These are phyloP conservation scores for Heliconius nattereri DNA, from an alignment of 1,140 invertebrate species.

Conservation along the genomic window DNA sequence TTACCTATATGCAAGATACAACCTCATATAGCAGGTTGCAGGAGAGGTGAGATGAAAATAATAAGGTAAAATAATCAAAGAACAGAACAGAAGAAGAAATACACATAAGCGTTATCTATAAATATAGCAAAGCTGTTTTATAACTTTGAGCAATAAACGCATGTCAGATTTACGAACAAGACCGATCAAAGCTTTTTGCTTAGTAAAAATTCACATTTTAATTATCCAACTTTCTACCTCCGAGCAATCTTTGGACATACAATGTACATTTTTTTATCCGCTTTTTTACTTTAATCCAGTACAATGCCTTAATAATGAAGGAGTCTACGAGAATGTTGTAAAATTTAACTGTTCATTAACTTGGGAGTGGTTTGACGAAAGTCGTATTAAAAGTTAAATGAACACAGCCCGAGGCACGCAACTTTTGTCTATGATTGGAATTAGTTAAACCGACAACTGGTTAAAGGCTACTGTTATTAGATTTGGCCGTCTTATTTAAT, in stretches of 20 bases:
- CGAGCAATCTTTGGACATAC: neutral
- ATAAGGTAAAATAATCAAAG: too few species aligned
- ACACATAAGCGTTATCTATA: neutral
- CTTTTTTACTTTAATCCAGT: constrained; percentile 19
- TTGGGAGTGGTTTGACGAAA: constrained; percentile 45
- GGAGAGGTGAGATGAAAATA: too few species aligned
- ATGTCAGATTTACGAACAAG: constrained; percentile 6
- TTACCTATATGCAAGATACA: neutral
- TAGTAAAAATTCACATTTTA: constrained; percentile 33
- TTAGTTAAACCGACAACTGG: constrained; percentile 26
- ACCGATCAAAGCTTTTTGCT: neutral
- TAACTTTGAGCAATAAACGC: constrained; percentile 2
- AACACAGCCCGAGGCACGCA: constrained; percentile 28
- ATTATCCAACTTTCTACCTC: constrained; percentile 31
- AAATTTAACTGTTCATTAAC: constrained; percentile 46
- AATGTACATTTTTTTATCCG: constrained; percentile 11
- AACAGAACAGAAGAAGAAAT: too few species aligned
- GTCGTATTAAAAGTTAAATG: constrained; percentile 47
- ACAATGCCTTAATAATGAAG: constrained; percentile 30
- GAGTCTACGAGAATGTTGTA: constrained; percentile 31
- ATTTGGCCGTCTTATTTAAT: constrained; percentile 15
- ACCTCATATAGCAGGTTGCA: too few species aligned
- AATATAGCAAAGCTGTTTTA: neutral
- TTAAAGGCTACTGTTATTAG: constrained; percentile 28
- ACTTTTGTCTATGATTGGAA: constrained; percentile 45